Percentiles rank a stretch among this genome's conserved stretches.
Evolutionary conservation across 2,888 invertebrate genomes (phyloP).

Genomic region (Tanytarsus gracilentus): DNA sequence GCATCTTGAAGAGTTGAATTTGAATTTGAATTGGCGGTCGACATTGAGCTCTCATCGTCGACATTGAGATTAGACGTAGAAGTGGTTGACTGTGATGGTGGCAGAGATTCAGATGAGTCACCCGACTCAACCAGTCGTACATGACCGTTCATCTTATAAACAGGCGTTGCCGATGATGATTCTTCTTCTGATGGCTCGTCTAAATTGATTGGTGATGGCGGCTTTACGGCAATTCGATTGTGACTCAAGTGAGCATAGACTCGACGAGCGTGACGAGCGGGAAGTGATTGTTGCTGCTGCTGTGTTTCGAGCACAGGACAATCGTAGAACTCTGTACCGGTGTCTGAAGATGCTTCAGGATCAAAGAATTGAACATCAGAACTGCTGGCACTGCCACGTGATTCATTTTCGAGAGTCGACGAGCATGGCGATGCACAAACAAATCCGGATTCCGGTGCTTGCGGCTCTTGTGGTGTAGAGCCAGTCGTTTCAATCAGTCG

Average conservation of each 20-base stretch:
- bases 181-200: neutral
- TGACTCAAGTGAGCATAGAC: conserved; percentile 16
- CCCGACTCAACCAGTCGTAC: conserved; percentile 27
- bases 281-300: neutral
- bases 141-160: conserved; percentile 32
- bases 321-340: conserved; percentile 25
- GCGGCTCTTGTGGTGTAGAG: conserved; percentile 44
- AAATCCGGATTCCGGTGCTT: conserved; percentile 45
- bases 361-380: conserved; percentile 36
- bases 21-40: conserved; percentile 9
- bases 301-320: neutral
- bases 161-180: conserved; percentile 21
- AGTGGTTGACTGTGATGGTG: conserved; percentile 33
- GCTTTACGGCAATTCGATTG: conserved; percentile 19
- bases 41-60: neutral
- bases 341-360: conserved; percentile 37
- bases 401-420: conserved; percentile 27
- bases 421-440: conserved; percentile 43
- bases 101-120: conserved; percentile 33
- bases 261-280: neutral
- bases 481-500: conserved; percentile 46
- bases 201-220: conserved; percentile 28
- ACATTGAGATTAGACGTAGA: conserved; percentile 29
- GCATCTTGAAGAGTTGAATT: conserved; percentile 36
- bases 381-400: conserved; percentile 34